Evolutionary conservation across 53 echinoderm and acorn worm genomes (phyloP), one percentile per base, ranked within the genome.

Genomic region (Actinopyga echinites): DNA sequence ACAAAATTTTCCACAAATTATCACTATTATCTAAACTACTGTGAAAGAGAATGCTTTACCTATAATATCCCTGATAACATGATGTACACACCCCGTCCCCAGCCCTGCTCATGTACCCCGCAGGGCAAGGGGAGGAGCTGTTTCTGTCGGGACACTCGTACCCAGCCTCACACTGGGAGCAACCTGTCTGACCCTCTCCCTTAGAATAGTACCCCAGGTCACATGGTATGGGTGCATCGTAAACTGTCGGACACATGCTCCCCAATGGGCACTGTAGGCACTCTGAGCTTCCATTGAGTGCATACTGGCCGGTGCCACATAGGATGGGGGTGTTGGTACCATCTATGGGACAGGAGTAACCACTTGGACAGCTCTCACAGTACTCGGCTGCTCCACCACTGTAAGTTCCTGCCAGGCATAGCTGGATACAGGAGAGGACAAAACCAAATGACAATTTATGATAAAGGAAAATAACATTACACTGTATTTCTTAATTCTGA

Each of bases 241-340:
- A 96, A 66, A 90, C 86, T 38, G 91, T 89, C 29, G 97, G 94
- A 57, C 97, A 96, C 86, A 80, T 92, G 87, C 90, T 83, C 17
- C 97, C 97, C 33, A 71, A 37, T 4, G 94, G 97, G 23, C 97
- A 96, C 29, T 64, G 83, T 62, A 35, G 56, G 38, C 97, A 96
- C 63, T 64, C 66, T 2, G 84, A 43, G 87, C 93, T 96, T 19
- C 97, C 97, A 35, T 92, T 96, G 86, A 79, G 69, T 12, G 97
- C 90, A 42, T 89, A 96, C 55, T 96, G 93, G 20, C 97, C 97
- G 52, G 60, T 24, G 40, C 90, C 88, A 45, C 97, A 96, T 33
- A 79, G 54, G 4, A 84, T 83, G 17, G 94, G 97, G 7, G 78
- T 55, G 33, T 80, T 84, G 64, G 87, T 89, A 35, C 94, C 92